Evolutionary conservation across 2,113 vertebrate species (phyloP).

Genomic region (Corapipo altera): DNA sequence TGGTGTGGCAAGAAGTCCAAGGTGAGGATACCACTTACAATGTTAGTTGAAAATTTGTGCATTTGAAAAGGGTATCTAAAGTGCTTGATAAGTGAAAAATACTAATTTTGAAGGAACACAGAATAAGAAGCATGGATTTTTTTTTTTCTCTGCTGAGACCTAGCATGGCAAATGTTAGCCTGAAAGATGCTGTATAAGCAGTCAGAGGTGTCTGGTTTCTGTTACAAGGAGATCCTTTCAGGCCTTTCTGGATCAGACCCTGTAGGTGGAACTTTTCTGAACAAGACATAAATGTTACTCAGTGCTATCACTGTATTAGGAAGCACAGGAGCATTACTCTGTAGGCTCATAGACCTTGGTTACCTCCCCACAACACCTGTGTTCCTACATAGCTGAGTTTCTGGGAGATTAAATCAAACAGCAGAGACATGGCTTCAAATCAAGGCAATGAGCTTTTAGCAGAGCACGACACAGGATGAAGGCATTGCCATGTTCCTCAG

Average conservation of each 20-base stretch:
- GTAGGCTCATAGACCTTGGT: not conserved
- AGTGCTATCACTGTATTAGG: not conserved
- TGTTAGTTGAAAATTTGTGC: not conserved
- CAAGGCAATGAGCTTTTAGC: not conserved
- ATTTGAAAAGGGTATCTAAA: not conserved
- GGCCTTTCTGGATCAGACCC: not conserved
- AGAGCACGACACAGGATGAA: not conserved
- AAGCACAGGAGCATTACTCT: not conserved
- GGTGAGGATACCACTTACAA: not conserved
- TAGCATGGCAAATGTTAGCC: not conserved
- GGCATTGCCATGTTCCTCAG: not conserved
- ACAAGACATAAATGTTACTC: not conserved
- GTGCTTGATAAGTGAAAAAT: not conserved
- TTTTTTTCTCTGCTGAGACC: not conserved
- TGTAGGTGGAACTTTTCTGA: not conserved
- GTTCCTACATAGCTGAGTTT: not conserved
- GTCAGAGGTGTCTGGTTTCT: not conserved
- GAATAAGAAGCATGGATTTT: not conserved
- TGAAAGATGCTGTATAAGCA: not conserved
- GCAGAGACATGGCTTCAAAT: not conserved
- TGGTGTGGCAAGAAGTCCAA: not conserved
- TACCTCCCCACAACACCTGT: accelerated
- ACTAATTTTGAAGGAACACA: not conserved
- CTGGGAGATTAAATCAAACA: not conserved
- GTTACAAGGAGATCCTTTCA: not conserved